Base-by-base conservation (phyloP, 2,113 vertebrate species). In the Acinonyx jubatus region DNA sequence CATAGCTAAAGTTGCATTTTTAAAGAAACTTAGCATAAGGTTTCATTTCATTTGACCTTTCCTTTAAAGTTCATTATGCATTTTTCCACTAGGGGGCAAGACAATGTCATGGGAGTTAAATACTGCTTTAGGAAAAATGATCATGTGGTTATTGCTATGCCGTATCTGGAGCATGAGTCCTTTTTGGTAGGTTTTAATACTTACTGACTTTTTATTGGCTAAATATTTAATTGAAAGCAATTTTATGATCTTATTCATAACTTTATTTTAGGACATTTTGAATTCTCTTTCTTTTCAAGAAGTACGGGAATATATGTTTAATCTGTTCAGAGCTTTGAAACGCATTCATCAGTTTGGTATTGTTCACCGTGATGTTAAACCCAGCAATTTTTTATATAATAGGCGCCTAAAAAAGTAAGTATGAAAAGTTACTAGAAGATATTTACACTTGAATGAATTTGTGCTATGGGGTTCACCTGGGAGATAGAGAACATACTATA, bases 131-230 rank as follows among this genome's bases (percentile, higher is more conserved):
- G 99, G 98, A 99, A 99, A 81, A 99, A 99, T 50, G 99, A 99
- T 96, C 99, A 99, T 0, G 99, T 99, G 93, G 99, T 99, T 98
- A 99, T 99, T 93, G 99, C 99, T 84, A 99, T 99, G 99, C 99
- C 99, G 0, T 99, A 99, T 96, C 98, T 99, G 98, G 99, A 99
- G 89, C 99, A 99, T 80, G 99, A 99, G 97, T 98, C 99, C 33
- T 99, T 99, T 98, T 98, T 99, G 98, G 99, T 99, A 98, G 98
- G 99, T 98, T 91, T 96, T 83, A 94, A 63, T 55, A 79, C 87
- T 92, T 89, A 55, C 97, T 96, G 4, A 91, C 21, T 96, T 97
- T 94, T 69, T 31, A 50, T 31, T 87, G 93, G 63, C 94, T 93
- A 85, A 95, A 31, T 82, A 61, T n/a, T 96, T 82, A 55, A 95